phyloP scores from a whole-genome alignment of 1,140 invertebrate species.

The Ganaspis sp. region DNA sequence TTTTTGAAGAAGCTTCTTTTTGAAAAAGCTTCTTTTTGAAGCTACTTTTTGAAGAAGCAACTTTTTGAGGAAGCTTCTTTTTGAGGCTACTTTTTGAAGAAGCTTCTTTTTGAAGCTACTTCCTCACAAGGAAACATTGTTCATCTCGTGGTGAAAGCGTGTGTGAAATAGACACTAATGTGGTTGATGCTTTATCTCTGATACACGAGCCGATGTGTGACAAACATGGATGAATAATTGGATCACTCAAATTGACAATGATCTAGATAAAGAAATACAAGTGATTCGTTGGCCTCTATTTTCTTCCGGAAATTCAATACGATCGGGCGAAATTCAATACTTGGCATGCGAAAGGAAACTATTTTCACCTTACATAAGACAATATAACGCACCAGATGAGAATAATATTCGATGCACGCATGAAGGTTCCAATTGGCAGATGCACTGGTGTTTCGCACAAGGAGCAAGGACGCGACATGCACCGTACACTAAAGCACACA shows the following conservation, averaged over 20 bases:
- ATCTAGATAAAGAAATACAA: neutral
- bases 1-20: no score
- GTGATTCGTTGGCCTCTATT: neutral
- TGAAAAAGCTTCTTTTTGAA: no score
- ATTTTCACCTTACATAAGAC: neutral
- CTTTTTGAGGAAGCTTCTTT: no score
- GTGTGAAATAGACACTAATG: no score
- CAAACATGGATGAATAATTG: conserved; percentile 4
- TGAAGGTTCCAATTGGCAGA: conserved; percentile 12
- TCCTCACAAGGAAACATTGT: no score
- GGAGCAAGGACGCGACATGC: conserved; percentile 21
- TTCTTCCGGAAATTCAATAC: neutral
- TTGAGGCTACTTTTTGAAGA: no score
- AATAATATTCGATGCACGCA: neutral
- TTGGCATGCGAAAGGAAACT: neutral
- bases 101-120: no score
- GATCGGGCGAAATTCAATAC: neutral
- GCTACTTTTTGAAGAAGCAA: no score
- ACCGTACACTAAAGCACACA: neutral
- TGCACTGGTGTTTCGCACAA: neutral
- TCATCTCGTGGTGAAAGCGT: no score
- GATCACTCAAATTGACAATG: neutral
- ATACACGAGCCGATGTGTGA: neutral
- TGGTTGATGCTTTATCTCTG: no score
- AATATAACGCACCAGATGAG: neutral